Evolutionary conservation across 2,113 vertebrate species (phyloP).

Genomic region (Gulo gulo): DNA sequence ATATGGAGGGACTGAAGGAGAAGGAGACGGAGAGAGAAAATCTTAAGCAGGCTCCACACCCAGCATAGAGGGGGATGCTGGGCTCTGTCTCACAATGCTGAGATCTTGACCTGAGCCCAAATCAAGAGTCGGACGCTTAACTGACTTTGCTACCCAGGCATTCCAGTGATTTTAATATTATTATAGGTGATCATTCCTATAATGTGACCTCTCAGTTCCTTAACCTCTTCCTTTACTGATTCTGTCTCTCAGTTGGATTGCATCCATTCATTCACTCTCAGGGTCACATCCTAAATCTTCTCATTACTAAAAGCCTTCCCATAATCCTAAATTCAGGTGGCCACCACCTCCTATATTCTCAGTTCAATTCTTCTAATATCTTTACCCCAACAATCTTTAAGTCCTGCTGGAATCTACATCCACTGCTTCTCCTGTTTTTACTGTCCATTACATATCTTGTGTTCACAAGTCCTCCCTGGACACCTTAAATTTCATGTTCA

Average conservation of each 20-base stretch:
- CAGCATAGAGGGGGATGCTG: not conserved
- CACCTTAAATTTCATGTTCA: not conserved
- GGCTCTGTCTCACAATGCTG: not conserved
- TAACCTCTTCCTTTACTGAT: not conserved
- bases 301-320: not conserved
- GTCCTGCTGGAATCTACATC: not conserved
- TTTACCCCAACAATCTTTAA: not conserved
- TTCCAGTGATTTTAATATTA: not conserved
- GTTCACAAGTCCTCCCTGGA: not conserved
- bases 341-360: not conserved
- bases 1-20: not conserved
- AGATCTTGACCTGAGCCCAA: not conserved
- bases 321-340: not conserved
- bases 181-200: not conserved
- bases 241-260: not conserved
- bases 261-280: not conserved
- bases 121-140: not conserved
- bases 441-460: not conserved
- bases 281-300: not conserved
- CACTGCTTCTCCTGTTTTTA: not conserved
- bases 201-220: not conserved
- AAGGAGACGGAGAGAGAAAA: not conserved
- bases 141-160: not conserved
- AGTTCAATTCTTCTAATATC: not conserved
- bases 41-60: not conserved